Percentiles rank a stretch among this genome's conserved stretches.
These are phyloP conservation scores for Ameiurus melas DNA, from an alignment of 2,113 vertebrate genomes.

Conservation along the genomic window DNA sequence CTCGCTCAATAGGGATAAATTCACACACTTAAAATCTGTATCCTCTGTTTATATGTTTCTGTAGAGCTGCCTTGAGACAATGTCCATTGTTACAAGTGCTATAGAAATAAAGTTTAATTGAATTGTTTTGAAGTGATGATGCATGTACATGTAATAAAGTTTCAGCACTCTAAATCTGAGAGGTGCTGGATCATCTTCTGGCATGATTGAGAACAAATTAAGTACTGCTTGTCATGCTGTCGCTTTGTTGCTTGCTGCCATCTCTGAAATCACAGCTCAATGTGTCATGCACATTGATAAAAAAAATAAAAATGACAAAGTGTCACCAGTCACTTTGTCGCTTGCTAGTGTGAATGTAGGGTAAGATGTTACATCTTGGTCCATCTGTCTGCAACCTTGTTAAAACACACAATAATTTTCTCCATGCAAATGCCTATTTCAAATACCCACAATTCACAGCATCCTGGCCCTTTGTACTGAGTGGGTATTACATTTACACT, in stretches of 20 bases:
- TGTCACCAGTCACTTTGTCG: background rate
- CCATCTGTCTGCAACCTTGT: background rate
- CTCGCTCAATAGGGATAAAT: no score
- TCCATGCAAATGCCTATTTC: no score
- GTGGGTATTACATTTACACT: background rate
- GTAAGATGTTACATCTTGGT: background rate
- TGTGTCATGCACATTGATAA: background rate
- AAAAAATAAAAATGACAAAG: background rate
- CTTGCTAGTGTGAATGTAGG: background rate
- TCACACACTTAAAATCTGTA: no score
- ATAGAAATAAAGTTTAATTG: no score
- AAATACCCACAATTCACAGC: background rate
- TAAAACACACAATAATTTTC: background rate
- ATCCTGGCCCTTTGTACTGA: background rate
- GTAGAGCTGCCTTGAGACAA: no score
- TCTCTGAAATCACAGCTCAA: background rate
- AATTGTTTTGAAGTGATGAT: no score
- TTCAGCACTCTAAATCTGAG: background rate
- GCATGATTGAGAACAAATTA: background rate
- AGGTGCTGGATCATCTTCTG: background rate
- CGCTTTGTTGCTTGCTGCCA: background rate
- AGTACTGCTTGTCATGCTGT: background rate
- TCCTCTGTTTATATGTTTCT: no score
- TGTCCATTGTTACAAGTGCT: no score
- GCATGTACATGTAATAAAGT: background rate